Base-by-base conservation (phyloP, 2,797 vertebrate genomes). In the Eulemur coronatus region DNA sequence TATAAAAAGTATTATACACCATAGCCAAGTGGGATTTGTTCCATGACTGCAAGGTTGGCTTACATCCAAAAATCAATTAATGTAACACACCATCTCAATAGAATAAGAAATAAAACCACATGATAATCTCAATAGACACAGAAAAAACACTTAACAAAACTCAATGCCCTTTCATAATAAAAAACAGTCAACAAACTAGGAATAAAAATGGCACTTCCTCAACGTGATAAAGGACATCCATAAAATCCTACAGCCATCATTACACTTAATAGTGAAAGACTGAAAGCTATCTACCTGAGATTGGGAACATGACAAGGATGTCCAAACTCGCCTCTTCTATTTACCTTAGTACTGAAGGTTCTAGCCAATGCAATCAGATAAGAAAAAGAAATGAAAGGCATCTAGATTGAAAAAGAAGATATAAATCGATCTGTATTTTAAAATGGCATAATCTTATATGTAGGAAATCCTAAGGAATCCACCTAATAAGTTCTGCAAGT, bases 161-260 rank as follows among this genome's bases (percentile, higher is more conserved):
- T 69, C 22, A 61, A 52, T 18, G 86, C 6, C 6, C 18, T 96
- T 91, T 85, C 46, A 57, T n/a, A 90, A 84, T 89, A 93, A 96
- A 96, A 85, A 30, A 65, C 15, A 84, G n/a, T 82, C 26, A 90
- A 85, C 38, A 85, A 80, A 65, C n/a, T 57, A 80, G 80, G 59
- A 85, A 57, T 73, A 65, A 38, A 57, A 57, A 41, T 61, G n/a
- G 30, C 75, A 89, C 33, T 38, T 65, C 43, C 61, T 84, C 26
- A 50, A 48, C 6, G 43, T 84, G 72, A 78, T 84, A 92, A 75
- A 81, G 38, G 67, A 41, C 35, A 87, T 73, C 75, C 80, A 65
- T 76, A 72, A 81, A 89, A 70, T 59, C 50, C 50, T 92, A 65
- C 26, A 73, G 38, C 59, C 84, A 80, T 61, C 7, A 81, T 79